Evolutionary conservation across 2,888 invertebrate species (phyloP), one percentile per base, ranked within the genome.

Genomic region (Scotopteryx bipunctaria): DNA sequence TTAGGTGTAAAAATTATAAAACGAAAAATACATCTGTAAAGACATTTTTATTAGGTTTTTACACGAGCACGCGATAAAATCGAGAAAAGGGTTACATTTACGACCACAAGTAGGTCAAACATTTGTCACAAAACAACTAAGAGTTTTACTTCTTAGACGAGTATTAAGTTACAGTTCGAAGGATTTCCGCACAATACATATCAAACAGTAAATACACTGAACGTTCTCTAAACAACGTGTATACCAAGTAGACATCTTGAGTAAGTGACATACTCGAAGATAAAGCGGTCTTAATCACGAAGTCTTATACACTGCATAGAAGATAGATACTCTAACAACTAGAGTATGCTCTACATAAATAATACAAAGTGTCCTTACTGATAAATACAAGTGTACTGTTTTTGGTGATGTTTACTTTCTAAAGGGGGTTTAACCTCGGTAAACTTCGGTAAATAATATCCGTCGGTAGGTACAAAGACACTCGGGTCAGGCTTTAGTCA

Each of bases 1-100:
- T n/a, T 40, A 40, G 40, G 40, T 19, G 17, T 21, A 8, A 16
- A 66, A 66, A 68, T 62, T 58, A 67, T 61, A 67, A 57, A 64
- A 64, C 57, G 57, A 49, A 43, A 56, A 49, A 55, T 50, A 33
- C 59, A 67, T 70, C 64, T 54, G 56, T 68, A 63, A 70, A 72
- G 69, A 72, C 67, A 67, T 69, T 66, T 78, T 78, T 78, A 78
- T 76, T 76, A 69, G 54, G 58, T 59, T 63, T 56, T 64, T 54
- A 63, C 48, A 63, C 64, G 65, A 69, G 59, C 70, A 70, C 53
- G 56, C 58, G 59, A 63, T 57, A 64, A 63, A 48, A 59, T 56
- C 55, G 49, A 61, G 59, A 58, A 60, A 63, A 66, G 61, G 62
- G 54, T 53, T 66, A 66, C 56, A 63, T 57, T 46, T 50, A 60